phyloP scores from a whole-genome alignment of 2,113 vertebrate species.

The Seriola dumerili region DNA sequence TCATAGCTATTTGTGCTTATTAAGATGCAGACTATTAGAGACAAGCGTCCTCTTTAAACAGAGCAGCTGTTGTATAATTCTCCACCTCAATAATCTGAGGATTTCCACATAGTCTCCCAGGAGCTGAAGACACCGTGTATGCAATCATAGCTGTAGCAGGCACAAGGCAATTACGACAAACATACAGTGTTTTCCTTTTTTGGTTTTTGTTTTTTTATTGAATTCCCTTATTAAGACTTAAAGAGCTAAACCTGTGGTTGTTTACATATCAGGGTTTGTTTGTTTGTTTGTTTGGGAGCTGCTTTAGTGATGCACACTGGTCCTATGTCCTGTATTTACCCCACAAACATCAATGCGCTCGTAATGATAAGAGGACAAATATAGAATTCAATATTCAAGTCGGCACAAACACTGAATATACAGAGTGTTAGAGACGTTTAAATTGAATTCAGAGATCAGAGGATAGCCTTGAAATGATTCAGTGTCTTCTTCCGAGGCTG shows the following conservation, averaged over 20 bases:
- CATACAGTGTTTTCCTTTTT: conserved; percentile 44
- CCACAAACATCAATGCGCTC: not conserved
- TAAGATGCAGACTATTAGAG: conserved; percentile 74
- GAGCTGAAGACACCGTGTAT: conserved; percentile 68
- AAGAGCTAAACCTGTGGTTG: conserved; percentile 49
- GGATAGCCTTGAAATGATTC: conserved; percentile 3
- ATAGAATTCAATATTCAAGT: conserved; percentile 18
- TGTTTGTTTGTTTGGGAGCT: not conserved
- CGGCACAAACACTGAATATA: not conserved
- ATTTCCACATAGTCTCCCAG: conserved; percentile 75
- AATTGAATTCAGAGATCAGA: not conserved
- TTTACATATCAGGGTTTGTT: conserved; percentile 46
- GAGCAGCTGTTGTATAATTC: conserved; percentile 80
- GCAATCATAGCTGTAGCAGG: conserved; percentile 78
- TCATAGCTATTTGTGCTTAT: conserved; percentile 69
- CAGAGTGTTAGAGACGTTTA: not conserved
- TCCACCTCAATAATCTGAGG: conserved; percentile 77
- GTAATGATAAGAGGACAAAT: conserved; percentile 19
- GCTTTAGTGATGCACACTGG: conserved; percentile 23
- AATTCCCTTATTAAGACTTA: conserved; percentile 72
- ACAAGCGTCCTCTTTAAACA: conserved; percentile 66
- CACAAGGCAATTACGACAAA: conserved; percentile 76
- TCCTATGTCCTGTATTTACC: conserved; percentile 20
- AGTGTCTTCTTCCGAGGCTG: not conserved
- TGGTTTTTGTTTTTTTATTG: conserved; percentile 48